A percentile compares a stretch with the other conserved stretches of the same genome.
Conservation (phyloP, 2,888 invertebrate genomes). For the Mongoloraphidia duomilia region DNA sequence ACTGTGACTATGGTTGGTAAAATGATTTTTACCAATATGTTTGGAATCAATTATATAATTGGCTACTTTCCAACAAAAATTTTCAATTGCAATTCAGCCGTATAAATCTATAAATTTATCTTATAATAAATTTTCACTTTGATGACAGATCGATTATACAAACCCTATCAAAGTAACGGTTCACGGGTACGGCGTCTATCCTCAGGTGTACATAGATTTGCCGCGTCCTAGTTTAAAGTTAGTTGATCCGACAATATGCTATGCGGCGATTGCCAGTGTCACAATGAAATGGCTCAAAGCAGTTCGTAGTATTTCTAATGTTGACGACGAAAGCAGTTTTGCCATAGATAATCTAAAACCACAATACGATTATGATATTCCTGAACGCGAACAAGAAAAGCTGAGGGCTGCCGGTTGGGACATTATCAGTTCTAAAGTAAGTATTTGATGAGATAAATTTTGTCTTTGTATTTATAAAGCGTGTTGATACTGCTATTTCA, state of each 20-base stretch:
- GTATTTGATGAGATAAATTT: conserved; percentile 3
- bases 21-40: too few species aligned
- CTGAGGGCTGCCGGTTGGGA: conserved; percentile 23
- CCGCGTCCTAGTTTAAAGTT: conserved; percentile 28
- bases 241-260: conserved; percentile 23
- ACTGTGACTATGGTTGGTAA: too few species aligned
- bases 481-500: too few species aligned
- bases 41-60: too few species aligned
- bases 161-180: conserved; percentile 38
- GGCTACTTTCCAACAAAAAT: too few species aligned
- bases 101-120: too few species aligned
- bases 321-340: neutral
- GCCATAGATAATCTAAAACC: neutral
- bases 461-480: neutral
- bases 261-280: conserved; percentile 33
- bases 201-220: conserved; percentile 40
- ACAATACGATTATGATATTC: conserved; percentile 13
- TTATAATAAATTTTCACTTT: conserved; percentile 18
- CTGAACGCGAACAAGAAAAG: conserved; percentile 8
- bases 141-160: conserved; percentile 39
- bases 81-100: too few species aligned
- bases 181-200: conserved; percentile 40
- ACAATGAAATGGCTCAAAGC: conserved; percentile 30
- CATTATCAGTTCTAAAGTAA: conserved; percentile 20
- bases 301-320: conserved; percentile 16